Conservation (phyloP, 1,140 invertebrate species). For the Cydia pomonella region DNA sequence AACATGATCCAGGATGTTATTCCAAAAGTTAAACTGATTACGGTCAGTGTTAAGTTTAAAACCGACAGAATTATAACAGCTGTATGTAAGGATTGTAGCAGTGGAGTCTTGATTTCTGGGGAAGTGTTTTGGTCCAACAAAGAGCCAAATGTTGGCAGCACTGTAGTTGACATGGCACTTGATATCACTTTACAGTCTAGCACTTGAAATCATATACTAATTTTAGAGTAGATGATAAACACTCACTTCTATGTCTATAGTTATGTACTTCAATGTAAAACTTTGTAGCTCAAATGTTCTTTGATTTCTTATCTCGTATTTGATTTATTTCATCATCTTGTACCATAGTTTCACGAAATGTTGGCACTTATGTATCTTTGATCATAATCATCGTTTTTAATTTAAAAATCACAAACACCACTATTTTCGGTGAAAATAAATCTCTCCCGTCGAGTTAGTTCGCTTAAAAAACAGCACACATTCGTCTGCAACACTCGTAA, state of each 20-base stretch:
- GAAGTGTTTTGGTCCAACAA: neutral
- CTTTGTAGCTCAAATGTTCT: too few species aligned
- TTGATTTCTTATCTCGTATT: neutral
- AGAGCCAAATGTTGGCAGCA: neutral
- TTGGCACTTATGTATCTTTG: too few species aligned
- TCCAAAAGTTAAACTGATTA: neutral
- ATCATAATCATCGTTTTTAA: too few species aligned
- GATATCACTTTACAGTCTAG: neutral
- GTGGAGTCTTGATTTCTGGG: neutral
- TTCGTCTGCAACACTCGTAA: too few species aligned
- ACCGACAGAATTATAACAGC: neutral
- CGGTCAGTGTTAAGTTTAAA: neutral
- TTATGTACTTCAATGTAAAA: neutral
- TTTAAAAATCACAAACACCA: too few species aligned
- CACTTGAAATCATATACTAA: neutral
- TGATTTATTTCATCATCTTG: neutral
- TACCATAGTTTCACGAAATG: too few species aligned
- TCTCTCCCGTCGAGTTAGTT: too few species aligned
- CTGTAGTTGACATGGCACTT: neutral
- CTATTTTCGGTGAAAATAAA: too few species aligned
- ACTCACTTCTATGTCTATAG: neutral
- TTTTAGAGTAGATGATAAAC: neutral
- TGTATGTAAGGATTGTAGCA: neutral
- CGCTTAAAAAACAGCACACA: too few species aligned
- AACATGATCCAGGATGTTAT: slow-evolving; percentile 1